These are phyloP conservation scores for Diplosoma virens DNA, from an alignment of 23 tunicate species.

Conservation along the genomic window DNA sequence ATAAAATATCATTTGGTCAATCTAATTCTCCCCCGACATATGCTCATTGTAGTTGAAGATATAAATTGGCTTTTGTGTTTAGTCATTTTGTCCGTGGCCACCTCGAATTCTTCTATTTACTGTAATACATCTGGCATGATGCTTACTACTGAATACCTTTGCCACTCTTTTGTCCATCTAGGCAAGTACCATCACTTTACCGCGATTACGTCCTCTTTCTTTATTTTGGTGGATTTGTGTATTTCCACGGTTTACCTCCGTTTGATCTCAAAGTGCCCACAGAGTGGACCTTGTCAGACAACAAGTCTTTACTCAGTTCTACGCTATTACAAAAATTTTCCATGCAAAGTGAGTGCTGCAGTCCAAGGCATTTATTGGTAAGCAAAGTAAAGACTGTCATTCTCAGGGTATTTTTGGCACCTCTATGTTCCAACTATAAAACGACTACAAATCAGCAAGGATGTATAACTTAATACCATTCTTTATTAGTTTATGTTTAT, in stretches of 20 bases:
- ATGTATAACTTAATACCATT: neutral
- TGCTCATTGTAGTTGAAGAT: neutral
- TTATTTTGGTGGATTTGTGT: neutral
- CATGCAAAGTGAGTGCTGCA: neutral
- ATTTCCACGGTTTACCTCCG: neutral
- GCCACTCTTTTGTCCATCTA: neutral
- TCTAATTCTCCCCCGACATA: neutral
- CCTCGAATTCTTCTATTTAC: neutral
- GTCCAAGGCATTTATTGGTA: neutral
- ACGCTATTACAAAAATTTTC: neutral
- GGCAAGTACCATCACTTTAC: neutral
- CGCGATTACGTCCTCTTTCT: neutral
- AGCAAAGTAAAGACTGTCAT: neutral
- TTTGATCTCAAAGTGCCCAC: neutral
- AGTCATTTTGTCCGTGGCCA: neutral
- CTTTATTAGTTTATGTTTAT: neutral
- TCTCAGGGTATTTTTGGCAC: neutral
- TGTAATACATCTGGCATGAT: neutral
- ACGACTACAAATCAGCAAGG: neutral
- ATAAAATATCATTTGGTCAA: neutral
- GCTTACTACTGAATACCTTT: neutral
- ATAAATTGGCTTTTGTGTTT: neutral
- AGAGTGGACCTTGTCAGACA: neutral
- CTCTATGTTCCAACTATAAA: neutral
- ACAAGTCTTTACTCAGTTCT: neutral